A percentile compares a stretch with the other conserved stretches of the same genome.
These are phyloP conservation scores for Hapalemur alaotrensis DNA, from an alignment of 2,797 vertebrate species.

Conservation along the genomic window DNA sequence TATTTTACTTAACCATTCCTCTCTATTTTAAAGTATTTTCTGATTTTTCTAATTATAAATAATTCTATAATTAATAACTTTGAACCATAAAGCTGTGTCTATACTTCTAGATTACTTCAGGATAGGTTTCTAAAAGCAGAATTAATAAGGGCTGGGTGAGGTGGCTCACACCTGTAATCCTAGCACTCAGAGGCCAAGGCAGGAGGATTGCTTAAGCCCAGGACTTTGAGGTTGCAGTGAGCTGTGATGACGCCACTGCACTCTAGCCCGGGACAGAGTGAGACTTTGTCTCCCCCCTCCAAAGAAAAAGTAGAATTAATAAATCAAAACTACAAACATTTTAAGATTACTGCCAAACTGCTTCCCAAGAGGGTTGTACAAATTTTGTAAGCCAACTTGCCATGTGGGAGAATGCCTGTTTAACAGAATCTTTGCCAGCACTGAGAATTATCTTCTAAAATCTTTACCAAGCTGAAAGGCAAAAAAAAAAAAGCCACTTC, in stretches of 20 bases:
- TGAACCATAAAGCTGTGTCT: slow-evolving; percentile 4
- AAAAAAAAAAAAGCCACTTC: not conserved
- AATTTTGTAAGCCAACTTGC: not conserved
- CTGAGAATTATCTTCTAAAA: slow-evolving; percentile 33
- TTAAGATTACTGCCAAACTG: slow-evolving; percentile 27
- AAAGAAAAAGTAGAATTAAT: not conserved
- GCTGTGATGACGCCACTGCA: not conserved
- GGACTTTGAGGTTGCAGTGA: not conserved
- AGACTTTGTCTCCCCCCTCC: not conserved
- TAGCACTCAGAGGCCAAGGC: not conserved
- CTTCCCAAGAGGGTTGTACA: not conserved
- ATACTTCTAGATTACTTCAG: not conserved
- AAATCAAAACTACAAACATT: slow-evolving; percentile 36
- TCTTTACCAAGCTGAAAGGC: not conserved
- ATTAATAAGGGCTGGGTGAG: not conserved
- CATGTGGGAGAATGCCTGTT: not conserved
- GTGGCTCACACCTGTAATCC: not conserved
- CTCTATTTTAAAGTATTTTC: slow-evolving; percentile 33
- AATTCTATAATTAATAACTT: slow-evolving; percentile 24
- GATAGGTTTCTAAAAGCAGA: not conserved
- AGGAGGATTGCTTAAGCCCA: not conserved
- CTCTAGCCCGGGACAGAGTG: not conserved
- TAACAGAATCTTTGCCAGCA: not conserved
- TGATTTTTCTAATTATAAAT: slow-evolving; percentile 33
- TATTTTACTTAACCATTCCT: not conserved